Base-by-base conservation (phyloP, 2,797 vertebrate species). In the Sciurus vulgaris region DNA sequence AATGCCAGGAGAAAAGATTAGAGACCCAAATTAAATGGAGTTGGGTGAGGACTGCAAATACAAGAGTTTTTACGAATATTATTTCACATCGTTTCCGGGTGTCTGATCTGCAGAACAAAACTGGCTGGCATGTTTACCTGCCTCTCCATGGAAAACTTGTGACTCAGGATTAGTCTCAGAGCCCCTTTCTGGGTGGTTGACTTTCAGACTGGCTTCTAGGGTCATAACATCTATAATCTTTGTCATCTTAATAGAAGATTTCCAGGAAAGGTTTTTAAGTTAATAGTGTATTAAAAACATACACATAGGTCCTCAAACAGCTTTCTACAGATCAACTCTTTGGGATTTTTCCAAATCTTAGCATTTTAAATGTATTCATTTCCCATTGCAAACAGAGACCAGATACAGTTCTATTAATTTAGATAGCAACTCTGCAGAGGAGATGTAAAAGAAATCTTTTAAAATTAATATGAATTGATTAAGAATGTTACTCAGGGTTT, bases 211-310 rank as follows among this genome's bases (percentile, higher is more conserved):
- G 51, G 11, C 44, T 88, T 78, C 77, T 47, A 6, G 54, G 70
- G 78, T 88, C 69, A 63, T 38, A 74, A 44, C 85, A 54, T 90
- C 92, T 65, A 44, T 59, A 69, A 88, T 90, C 77, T 79, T 73
- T 87, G 47, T 87, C 74, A 56, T 95, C 77, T 88, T 67, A 51
- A 30, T 72, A 41, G 73, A 89, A 54, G 44, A 85, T 44, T 96
- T 92, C 90, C 65, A 93, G 65, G 51, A 70, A 95, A 79, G 44
- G n/a, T 73, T 61, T 86, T 95, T 92, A 61, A 79, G 78, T 86
- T 81, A 84, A 89, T 70, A 76, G 76, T 87, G 63, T 87, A 88
- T 93, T 63, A 87, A 77, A 92, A 93, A 38, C 74, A 89, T 41
- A 49, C 69, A 77, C 76, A 77, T 11, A 41, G 35, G 30, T 79